A percentile compares a stretch with the other conserved stretches of the same genome.
Evolutionary conservation across 1,140 invertebrate species (phyloP).

Genomic region (Pogonomyrmex californicus): DNA sequence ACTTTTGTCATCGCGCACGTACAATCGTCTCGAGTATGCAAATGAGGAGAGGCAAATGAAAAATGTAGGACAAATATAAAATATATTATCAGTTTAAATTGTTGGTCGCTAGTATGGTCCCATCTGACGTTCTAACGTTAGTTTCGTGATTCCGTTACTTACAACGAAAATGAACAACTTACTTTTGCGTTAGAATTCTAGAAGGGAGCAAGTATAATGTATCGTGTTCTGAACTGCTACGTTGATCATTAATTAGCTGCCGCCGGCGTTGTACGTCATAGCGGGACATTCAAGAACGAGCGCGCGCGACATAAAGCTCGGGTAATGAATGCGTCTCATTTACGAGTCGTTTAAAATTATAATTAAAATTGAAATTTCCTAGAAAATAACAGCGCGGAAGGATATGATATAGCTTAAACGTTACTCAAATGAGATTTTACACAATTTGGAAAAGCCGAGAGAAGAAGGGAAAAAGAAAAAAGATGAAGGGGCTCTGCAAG

Average conservation of each 20-base stretch:
- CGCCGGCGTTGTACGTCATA: slow-evolving; percentile 26
- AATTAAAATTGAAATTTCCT: slow-evolving; percentile 60
- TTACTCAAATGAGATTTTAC: not conserved
- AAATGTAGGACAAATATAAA: not conserved
- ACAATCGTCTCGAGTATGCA: not conserved
- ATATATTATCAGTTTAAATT: not conserved
- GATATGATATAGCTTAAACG: not conserved
- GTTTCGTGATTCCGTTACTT: not conserved
- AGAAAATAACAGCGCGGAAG: slow-evolving; percentile 30
- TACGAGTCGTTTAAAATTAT: slow-evolving; percentile 61
- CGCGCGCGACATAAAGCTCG: slow-evolving; percentile 36
- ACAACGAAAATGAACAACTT: slow-evolving; percentile 3
- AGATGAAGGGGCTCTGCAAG: too few species aligned
- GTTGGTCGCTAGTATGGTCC: not conserved
- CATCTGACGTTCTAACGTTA: not conserved
- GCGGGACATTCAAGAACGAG: slow-evolving; percentile 21
- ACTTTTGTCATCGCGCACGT: not conserved
- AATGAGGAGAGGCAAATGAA: not conserved
- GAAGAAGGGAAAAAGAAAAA: not conserved
- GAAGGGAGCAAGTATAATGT: slow-evolving; percentile 11
- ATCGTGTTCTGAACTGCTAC: slow-evolving; percentile 43
- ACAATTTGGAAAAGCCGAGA: not conserved
- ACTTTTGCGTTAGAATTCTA: slow-evolving; percentile 36
- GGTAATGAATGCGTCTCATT: slow-evolving; percentile 59
- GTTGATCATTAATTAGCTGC: slow-evolving; percentile 55